Percentiles rank a stretch among this genome's conserved stretches.
Conservation (phyloP, 2,888 invertebrate species). For the Dynastes hyllus region DNA sequence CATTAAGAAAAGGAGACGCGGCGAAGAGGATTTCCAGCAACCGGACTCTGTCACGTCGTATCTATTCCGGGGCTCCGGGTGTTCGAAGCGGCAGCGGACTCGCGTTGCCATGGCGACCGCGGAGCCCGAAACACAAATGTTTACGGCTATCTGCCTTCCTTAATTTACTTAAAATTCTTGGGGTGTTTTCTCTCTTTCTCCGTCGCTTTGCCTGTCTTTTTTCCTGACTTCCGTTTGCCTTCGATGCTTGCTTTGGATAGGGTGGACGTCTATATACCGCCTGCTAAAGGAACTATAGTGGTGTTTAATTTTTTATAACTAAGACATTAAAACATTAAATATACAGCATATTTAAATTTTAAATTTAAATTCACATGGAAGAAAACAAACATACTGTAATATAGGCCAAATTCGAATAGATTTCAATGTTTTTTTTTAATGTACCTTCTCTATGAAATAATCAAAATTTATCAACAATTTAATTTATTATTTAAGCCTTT, state of each 20-base stretch:
- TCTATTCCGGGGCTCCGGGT: slow-evolving; percentile 27
- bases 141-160: slow-evolving; percentile 50
- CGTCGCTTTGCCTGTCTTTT: neutral
- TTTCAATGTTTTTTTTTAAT: no score
- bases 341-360: no score
- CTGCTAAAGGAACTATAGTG: no score
- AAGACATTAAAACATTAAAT: no score
- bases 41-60: slow-evolving; percentile 50
- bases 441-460: no score
- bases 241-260: neutral
- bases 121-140: slow-evolving; percentile 48
- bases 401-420: no score
- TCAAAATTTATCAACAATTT: no score
- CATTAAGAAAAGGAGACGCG: slow-evolving; percentile 19
- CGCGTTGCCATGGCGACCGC: slow-evolving; percentile 50
- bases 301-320: no score
- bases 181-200: slow-evolving; percentile 21
- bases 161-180: slow-evolving; percentile 52
- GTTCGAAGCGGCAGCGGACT: slow-evolving; percentile 13
- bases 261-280: no score
- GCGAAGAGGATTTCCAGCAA: slow-evolving; percentile 44
- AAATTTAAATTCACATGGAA: no score
- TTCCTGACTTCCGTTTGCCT: neutral
- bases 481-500: no score
- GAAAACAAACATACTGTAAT: no score